Percentiles rank a stretch among this genome's conserved stretches.
Conservation (phyloP, 92 coral and sea anemone species). For the Paramuricea clavata region DNA sequence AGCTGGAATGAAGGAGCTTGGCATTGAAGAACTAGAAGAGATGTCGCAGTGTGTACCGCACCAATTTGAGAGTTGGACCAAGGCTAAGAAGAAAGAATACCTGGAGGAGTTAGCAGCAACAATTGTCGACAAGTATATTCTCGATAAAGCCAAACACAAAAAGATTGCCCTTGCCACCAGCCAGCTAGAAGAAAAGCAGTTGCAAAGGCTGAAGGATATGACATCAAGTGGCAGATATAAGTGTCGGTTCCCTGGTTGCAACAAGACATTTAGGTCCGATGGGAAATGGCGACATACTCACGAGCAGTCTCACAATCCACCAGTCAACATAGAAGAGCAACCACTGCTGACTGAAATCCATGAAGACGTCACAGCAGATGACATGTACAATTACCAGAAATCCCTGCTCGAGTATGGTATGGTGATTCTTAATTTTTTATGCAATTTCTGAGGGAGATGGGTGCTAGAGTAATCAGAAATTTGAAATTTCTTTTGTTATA, state of each 20-base stretch:
- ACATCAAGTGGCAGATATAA: constrained; percentile 18
- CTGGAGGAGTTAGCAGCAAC: constrained; percentile 38
- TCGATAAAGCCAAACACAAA: constrained; percentile 42
- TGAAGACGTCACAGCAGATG: constrained; percentile 10
- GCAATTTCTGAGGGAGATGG: constrained; percentile 21
- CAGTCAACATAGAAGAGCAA: constrained; percentile 16
- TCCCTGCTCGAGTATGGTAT: constrained; percentile 20
- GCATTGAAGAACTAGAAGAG: constrained; percentile 19
- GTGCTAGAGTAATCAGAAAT: not conserved
- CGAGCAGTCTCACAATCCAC: constrained; percentile 11
- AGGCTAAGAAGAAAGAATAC: constrained; percentile 66
- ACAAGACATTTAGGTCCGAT: not conserved
- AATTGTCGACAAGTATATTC: constrained; percentile 29
- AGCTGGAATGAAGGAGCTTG: constrained; percentile 17
- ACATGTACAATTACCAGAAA: constrained; percentile 15
- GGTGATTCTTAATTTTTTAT: not conserved
- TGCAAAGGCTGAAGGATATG: constrained; percentile 24
- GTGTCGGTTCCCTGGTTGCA: constrained; percentile 22
- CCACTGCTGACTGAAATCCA: constrained; percentile 27
- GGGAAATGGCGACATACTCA: constrained; percentile 8
- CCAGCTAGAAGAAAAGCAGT: constrained; percentile 21
- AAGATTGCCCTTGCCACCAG: constrained; percentile 25
- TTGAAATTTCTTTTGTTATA: not conserved
- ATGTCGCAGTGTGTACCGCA: constrained; percentile 23
- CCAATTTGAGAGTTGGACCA: constrained; percentile 43